Evolutionary conservation across 2,113 vertebrate genomes (phyloP).

Genomic region (Archocentrus centrarchus): DNA sequence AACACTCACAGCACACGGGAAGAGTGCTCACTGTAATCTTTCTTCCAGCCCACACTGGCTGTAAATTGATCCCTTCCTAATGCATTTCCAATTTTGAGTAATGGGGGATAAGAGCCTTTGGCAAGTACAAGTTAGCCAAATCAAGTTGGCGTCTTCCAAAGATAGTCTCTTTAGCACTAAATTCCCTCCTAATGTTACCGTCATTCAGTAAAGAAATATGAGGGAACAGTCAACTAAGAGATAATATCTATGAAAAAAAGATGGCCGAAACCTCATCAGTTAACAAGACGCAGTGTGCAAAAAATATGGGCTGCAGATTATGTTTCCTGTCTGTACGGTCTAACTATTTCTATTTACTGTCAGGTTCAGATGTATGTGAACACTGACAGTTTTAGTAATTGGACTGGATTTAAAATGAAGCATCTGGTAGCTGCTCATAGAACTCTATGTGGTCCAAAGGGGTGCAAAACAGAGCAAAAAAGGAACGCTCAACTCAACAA

Average conservation of each 20-base stretch:
- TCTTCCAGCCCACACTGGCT: not conserved
- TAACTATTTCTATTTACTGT: not conserved
- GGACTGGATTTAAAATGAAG: not conserved
- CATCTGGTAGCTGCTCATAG: not conserved
- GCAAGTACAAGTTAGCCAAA: constrained; percentile 8
- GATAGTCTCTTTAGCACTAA: not conserved
- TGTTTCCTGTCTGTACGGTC: not conserved
- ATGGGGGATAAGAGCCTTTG: constrained; percentile 18
- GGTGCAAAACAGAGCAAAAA: too few species aligned
- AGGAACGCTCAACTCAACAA: not conserved
- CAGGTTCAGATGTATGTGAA: not conserved
- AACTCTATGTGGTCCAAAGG: not conserved
- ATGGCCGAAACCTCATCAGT: not conserved
- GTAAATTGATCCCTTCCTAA: constrained; percentile 25
- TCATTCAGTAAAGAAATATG: not conserved
- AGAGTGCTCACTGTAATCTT: not conserved
- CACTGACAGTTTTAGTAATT: not conserved
- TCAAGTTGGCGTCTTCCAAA: not conserved
- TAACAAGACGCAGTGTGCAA: not conserved
- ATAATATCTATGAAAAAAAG: not conserved
- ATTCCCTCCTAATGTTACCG: not conserved
- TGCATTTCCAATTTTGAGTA: constrained; percentile 19
- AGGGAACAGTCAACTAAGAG: not conserved
- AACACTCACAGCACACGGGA: not conserved
- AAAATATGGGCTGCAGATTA: not conserved